Evolutionary conservation across 2,888 invertebrate genomes (phyloP).

Genomic region (Idaea dimidiata): DNA sequence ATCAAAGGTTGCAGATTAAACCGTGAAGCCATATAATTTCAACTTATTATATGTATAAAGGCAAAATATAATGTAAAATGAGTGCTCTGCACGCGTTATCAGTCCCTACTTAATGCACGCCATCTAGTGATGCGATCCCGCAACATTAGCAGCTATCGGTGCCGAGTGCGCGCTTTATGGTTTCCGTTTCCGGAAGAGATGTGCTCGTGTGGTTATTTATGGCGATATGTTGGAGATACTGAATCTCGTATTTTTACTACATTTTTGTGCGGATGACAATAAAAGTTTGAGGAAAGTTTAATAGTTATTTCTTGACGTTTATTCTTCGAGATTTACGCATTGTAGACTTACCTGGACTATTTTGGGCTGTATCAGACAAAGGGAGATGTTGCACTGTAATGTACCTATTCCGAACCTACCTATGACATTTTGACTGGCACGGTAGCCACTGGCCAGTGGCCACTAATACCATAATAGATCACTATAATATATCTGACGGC

Average conservation of each 20-base stretch:
- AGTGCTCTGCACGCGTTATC: neutral
- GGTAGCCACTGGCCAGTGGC: too few species aligned
- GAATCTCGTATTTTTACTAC: neutral
- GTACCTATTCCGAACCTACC: too few species aligned
- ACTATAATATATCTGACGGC: too few species aligned
- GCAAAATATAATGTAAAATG: neutral
- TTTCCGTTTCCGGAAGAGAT: conserved; percentile 28
- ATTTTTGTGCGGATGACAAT: neutral
- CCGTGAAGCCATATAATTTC: neutral
- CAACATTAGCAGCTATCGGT: conserved; percentile 17
- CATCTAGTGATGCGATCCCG: neutral
- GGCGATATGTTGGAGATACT: neutral
- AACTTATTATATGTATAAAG: neutral
- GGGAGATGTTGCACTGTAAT: too few species aligned
- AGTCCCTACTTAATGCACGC: neutral
- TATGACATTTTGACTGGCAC: too few species aligned
- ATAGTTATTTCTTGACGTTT: neutral
- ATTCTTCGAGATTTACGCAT: neutral
- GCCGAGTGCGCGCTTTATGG: conserved; percentile 27
- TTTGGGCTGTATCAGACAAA: too few species aligned
- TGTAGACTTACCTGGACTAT: too few species aligned
- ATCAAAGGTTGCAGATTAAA: neutral
- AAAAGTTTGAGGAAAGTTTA: neutral
- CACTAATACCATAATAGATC: too few species aligned
- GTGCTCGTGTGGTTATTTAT: neutral